Conservation (phyloP, 2,113 vertebrate genomes). For the Perca schrenkii region DNA sequence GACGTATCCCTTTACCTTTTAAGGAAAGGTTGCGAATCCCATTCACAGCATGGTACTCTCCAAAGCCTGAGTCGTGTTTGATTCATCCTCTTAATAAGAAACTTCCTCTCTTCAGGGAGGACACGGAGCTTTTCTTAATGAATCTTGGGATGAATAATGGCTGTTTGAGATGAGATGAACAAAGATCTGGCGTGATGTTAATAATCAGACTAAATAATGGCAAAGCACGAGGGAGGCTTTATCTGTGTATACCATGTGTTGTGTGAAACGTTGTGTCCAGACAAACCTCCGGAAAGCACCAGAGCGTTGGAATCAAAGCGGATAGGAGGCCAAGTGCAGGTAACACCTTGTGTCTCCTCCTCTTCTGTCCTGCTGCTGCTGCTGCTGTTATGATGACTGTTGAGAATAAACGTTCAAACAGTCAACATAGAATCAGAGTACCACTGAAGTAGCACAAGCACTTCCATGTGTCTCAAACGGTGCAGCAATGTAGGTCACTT, state of each 20-base stretch:
- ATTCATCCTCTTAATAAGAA: conserved; percentile 82
- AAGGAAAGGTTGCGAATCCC: conserved; percentile 44
- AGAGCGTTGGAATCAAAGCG: conserved; percentile 34
- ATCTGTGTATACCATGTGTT: conserved; percentile 44
- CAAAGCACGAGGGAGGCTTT: conserved; percentile 53
- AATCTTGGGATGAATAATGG: conserved; percentile 71
- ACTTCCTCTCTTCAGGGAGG: conserved; percentile 74
- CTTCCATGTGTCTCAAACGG: background rate
- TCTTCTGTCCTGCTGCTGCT: background rate
- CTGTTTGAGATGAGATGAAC: conserved; percentile 67
- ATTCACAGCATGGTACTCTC: conserved; percentile 65
- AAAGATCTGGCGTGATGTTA: conserved; percentile 64
- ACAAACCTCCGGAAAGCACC: conserved; percentile 9
- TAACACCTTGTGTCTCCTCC: conserved; percentile 12
- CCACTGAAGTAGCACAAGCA: background rate
- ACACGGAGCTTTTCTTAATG: conserved; percentile 70
- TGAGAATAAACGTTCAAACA: background rate
- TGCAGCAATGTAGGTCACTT: background rate
- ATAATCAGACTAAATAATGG: conserved; percentile 67
- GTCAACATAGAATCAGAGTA: background rate
- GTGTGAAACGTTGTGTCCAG: conserved; percentile 36
- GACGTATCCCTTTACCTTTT: conserved; percentile 62
- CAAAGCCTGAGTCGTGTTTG: conserved; percentile 63
- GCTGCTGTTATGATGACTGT: background rate
- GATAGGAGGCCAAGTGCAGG: conserved; percentile 58